Conservation (phyloP, 2,113 vertebrate species). For the Saiga tatarica region DNA sequence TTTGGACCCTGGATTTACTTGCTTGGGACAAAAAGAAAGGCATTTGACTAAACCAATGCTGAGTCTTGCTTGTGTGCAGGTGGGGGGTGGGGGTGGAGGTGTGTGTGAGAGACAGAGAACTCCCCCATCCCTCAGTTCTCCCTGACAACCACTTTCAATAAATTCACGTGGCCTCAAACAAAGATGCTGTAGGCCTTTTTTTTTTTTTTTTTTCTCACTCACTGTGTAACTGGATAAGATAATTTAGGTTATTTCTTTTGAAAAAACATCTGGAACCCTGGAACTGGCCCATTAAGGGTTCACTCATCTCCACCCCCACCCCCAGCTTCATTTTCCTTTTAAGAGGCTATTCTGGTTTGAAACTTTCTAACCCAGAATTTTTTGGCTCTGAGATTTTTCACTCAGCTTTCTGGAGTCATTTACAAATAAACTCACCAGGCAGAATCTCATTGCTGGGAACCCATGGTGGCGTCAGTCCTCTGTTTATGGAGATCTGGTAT, state of each 20-base stretch:
- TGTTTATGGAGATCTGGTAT: slow-evolving; percentile 16
- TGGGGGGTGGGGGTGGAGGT: no score
- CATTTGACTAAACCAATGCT: slow-evolving; percentile 56
- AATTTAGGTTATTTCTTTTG: slow-evolving; percentile 26
- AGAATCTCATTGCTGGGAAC: slow-evolving; percentile 49
- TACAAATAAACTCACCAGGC: slow-evolving; percentile 44
- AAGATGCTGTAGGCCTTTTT: slow-evolving; percentile 4
- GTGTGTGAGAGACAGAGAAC: background rate
- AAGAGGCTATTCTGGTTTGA: slow-evolving; percentile 53
- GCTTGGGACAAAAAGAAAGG: slow-evolving; percentile 59
- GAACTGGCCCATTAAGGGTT: background rate
- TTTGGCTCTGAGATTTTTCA: slow-evolving; percentile 48
- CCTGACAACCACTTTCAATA: slow-evolving; percentile 10
- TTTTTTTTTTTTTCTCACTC: background rate
- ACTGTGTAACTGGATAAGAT: background rate
- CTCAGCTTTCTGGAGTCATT: slow-evolving; percentile 54
- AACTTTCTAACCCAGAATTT: slow-evolving; percentile 51
- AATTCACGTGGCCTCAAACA: background rate
- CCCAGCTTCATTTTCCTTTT: background rate
- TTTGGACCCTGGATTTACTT: slow-evolving; percentile 71
- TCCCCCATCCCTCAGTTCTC: background rate
- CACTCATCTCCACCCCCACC: background rate
- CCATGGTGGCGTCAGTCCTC: background rate
- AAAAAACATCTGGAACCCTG: slow-evolving; percentile 31
- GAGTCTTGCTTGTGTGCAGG: background rate